Base-by-base conservation (phyloP, 2,797 vertebrate species). In the Sus cebifrons region DNA sequence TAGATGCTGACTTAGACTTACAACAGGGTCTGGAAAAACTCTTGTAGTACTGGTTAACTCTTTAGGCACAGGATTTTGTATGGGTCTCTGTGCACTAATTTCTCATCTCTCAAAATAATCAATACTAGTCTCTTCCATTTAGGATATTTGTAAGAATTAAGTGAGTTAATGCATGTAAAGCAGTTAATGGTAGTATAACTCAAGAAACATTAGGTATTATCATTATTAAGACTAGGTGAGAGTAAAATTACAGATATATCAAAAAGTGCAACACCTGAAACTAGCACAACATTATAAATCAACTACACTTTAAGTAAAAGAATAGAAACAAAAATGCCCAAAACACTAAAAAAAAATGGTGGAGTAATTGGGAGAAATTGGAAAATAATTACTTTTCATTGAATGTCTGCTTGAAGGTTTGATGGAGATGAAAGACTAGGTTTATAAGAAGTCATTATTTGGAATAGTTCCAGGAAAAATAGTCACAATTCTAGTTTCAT, bases 401-500 rank as follows among this genome's bases (percentile, higher is more conserved):
- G 32, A 83, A 91, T 27, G 9, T 81, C 23, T 64, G 13, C 40
- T 54, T 81, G 44, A 70, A 94, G 40, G 23, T 83, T 88, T 93
- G 79, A 93, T 74, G 83, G 75, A 77, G 12, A 67, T 3, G 6
- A 54, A 12, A 67, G 15, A 4, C 14, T 93, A 4, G 36, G n/a
- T 87, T 49, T 87, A 78, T 54, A 60, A 20, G 40, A 60, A 20
- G 40, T 18, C 0, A 58, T 92, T 65, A 60, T 94, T 91, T 97
- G 4, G 20, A 64, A 71, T 44, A 23, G 82, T 20, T 88, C 82
- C 94, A 93, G 62, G 29, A 27, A 86, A 94, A 98, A 95, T 0
- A 67, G 32, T 78, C 1, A 75, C 49, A 18, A 77, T 97, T 95
- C 44, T 95, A n/a, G 93, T 91, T 90, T 95, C 68, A 15, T 92